Evolutionary conservation across 2,113 vertebrate species (phyloP).

Genomic region (Tetrax tetrax): DNA sequence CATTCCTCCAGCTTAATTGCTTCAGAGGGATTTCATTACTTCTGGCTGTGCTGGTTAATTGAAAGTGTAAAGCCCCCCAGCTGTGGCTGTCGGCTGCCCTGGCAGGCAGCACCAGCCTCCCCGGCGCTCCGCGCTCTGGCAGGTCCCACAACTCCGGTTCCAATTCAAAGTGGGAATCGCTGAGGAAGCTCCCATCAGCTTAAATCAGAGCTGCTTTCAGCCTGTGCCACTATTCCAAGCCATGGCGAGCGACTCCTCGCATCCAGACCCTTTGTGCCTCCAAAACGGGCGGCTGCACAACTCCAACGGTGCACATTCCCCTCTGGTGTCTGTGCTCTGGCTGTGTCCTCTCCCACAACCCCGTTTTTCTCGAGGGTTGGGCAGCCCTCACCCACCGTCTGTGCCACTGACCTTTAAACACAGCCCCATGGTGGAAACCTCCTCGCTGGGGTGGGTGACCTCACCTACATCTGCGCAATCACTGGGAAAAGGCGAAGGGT

Average conservation of each 20-base stretch:
- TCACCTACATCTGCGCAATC: background rate
- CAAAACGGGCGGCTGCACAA: accelerated
- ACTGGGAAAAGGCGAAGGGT: accelerated
- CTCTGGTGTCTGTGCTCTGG: background rate
- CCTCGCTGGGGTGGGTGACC: background rate
- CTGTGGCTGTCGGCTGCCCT: background rate
- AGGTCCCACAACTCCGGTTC: background rate
- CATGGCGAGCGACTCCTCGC: accelerated
- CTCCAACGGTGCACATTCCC: accelerated
- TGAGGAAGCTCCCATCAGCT: background rate
- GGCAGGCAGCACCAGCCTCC: background rate
- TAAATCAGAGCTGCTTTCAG: background rate
- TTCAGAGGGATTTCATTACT: background rate
- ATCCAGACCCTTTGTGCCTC: background rate
- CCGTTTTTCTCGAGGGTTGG: accelerated
- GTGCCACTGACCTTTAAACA: background rate
- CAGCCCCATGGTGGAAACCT: background rate
- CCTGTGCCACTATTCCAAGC: accelerated
- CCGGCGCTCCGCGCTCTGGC: background rate
- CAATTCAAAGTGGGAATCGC: background rate
- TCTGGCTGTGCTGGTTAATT: background rate
- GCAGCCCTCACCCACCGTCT: background rate
- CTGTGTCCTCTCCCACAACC: background rate
- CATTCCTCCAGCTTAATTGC: background rate
- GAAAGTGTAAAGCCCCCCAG: background rate